These are phyloP conservation scores for Mechanitis mazaeus DNA, from an alignment of 2,888 invertebrate species.

Conservation along the genomic window DNA sequence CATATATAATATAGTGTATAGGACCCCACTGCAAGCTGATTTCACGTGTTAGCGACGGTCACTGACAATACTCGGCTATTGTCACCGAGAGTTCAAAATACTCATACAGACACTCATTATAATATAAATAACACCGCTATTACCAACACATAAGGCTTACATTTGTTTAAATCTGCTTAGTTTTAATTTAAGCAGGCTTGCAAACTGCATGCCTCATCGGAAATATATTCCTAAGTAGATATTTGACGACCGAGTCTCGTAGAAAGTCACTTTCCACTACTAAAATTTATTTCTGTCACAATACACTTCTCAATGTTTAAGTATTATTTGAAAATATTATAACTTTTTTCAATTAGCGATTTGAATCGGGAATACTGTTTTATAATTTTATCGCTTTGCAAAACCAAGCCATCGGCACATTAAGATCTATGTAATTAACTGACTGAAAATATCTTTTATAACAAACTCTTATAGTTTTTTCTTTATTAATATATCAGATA, in stretches of 20 bases:
- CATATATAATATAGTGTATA: slow-evolving; percentile 30
- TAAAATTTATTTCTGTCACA: slow-evolving; percentile 24
- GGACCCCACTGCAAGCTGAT: slow-evolving; percentile 64
- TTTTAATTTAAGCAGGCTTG: slow-evolving; percentile 43
- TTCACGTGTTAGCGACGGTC: slow-evolving; percentile 71
- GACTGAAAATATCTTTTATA: too few relatives aligned
- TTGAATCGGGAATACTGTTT: too few relatives aligned
- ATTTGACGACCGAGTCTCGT: slow-evolving; percentile 48
- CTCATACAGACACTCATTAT: slow-evolving; percentile 40
- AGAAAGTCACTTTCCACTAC: slow-evolving; percentile 61
- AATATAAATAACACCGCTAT: slow-evolving; percentile 33
- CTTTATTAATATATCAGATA: too few relatives aligned
- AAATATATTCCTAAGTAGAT: slow-evolving; percentile 46
- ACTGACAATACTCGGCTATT: slow-evolving; percentile 67
- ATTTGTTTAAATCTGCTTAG: slow-evolving; percentile 26
- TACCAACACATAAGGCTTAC: slow-evolving; percentile 34
- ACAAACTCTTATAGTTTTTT: too few relatives aligned
- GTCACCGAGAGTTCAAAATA: slow-evolving; percentile 65
- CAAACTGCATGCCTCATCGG: slow-evolving; percentile 54
- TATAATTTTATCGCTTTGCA: too few relatives aligned
- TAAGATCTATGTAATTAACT: too few relatives aligned
- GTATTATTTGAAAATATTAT: too few relatives aligned
- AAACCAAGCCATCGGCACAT: too few relatives aligned
- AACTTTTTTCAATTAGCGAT: too few relatives aligned
- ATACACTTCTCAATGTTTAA: too few relatives aligned